Evolutionary conservation across 2,113 vertebrate species (phyloP).

Genomic region (Lipophrys pholis): DNA sequence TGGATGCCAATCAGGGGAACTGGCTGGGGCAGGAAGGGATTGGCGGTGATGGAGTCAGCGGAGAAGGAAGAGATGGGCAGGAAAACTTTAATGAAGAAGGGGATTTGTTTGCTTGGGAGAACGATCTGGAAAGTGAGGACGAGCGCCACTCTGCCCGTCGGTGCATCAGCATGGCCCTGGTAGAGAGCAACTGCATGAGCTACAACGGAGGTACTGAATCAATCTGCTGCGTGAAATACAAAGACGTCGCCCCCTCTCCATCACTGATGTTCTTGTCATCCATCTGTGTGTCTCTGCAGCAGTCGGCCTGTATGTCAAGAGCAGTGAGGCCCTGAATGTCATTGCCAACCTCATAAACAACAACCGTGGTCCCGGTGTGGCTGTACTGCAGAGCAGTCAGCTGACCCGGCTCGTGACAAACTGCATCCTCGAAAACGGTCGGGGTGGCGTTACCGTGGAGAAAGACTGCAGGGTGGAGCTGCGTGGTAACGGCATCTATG

Average conservation of each 20-base stretch:
- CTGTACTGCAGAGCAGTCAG: constrained; percentile 88
- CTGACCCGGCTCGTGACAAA: constrained; percentile 88
- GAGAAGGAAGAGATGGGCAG: constrained; percentile 82
- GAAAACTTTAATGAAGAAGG: constrained; percentile 91
- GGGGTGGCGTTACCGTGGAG: constrained; percentile 86
- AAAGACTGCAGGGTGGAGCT: constrained; percentile 89
- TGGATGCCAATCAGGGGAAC: constrained; percentile 77
- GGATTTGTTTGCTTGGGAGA: constrained; percentile 88
- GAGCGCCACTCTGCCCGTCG: constrained; percentile 81
- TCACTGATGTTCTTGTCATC: constrained; percentile 1
- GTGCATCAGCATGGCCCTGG: constrained; percentile 85
- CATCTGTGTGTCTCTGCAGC: constrained; percentile 75
- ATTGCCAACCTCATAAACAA: constrained; percentile 87
- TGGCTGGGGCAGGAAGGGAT: constrained; percentile 79
- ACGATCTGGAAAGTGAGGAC: constrained; percentile 88
- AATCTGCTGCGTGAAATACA: not conserved
- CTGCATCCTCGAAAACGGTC: constrained; percentile 88
- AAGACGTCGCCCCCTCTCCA: not conserved
- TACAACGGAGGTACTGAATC: constrained; percentile 85
- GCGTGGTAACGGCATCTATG: constrained; percentile 90
- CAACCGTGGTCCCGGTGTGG: constrained; percentile 85
- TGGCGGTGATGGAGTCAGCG: constrained; percentile 61
- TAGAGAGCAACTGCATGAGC: constrained; percentile 91
- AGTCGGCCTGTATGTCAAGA: constrained; percentile 90
- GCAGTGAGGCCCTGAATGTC: constrained; percentile 87